Base-by-base conservation (phyloP, 2,888 invertebrate species). In the Mimachlamys varia region DNA sequence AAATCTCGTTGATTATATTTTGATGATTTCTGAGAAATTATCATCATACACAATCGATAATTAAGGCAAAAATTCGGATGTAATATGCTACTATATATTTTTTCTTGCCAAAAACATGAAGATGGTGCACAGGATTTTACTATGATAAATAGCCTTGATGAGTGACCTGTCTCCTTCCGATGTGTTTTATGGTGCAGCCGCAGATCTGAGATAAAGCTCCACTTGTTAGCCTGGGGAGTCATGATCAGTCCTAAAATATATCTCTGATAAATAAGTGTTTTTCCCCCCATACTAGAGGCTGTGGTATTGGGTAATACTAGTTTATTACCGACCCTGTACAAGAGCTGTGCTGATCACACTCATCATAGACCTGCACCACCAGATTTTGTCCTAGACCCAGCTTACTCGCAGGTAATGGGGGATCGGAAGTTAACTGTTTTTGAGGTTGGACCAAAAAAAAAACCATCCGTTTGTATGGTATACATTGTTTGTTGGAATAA, bases 1-100 rank as follows among this genome's bases (percentile, higher is more conserved):
- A 76, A 76, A 76, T 12, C 76, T 76, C 76, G 27, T 33, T 76
- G 76, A 76, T 76, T 76, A 76, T 76, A 13, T 76, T 76, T 76
- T 76, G 22, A 76, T 76, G 76, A 76, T 76, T 76, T 76, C 76
- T 1, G 33, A 76, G 15, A 76, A 76, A 76, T 76, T 76, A 76
- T 76, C 76, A 76, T 76, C 76, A 76, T 76, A 76, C 27, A 76
- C 76, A 76, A 76, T 76, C 76, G 76, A 76, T 76, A 76, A 76
- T 76, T 76, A 76, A 27, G 33, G 76, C 76, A 76, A 76, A 76
- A 76, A 76, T 76, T 76, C 33, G 76, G 33, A 12, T 76, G 27
- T 33, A 76, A 76, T 76, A 76, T 76, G 76, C 76, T 22, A 7
- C 33, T 33, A 76, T 0, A 5, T 76, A 10, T 76, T 76, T 76